Evolutionary conservation across 2,888 invertebrate genomes (phyloP).

Genomic region (Cataglyphis albicans): DNA sequence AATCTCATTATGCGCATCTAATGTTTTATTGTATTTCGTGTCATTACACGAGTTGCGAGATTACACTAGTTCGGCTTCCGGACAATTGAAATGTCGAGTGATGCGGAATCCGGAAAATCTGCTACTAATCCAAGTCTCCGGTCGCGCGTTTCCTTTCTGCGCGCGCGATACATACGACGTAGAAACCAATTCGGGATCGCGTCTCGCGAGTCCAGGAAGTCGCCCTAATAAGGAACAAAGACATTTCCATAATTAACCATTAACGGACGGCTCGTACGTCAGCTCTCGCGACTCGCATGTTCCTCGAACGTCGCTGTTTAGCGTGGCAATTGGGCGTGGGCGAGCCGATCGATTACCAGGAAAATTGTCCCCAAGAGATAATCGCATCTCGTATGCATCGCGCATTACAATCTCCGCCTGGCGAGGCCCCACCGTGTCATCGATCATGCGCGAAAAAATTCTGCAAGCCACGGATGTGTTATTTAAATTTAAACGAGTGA

Average conservation of each 20-base stretch:
- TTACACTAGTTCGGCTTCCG: neutral
- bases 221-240: constrained; percentile 73
- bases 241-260: constrained; percentile 74
- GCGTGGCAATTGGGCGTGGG: constrained; percentile 47
- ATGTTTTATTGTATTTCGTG: neutral
- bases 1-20: neutral
- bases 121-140: neutral
- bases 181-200: constrained; percentile 43
- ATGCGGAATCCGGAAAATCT: constrained; percentile 35
- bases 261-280: constrained; percentile 64
- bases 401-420: neutral
- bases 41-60: neutral
- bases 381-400: constrained; percentile 25
- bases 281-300: constrained; percentile 51
- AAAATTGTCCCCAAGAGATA: constrained; percentile 51
- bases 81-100: constrained; percentile 13
- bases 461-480: constrained; percentile 2
- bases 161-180: constrained; percentile 7
- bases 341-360: constrained; percentile 66
- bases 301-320: constrained; percentile 17
- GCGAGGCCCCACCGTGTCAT: constrained; percentile 6
- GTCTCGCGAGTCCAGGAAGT: constrained; percentile 66
- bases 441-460: constrained; percentile 28
- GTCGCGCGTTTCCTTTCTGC: constrained; percentile 17
- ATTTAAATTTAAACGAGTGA: constrained; percentile 21